Evolutionary conservation across 2,113 vertebrate genomes (phyloP).

Genomic region (Saccopteryx leptura): DNA sequence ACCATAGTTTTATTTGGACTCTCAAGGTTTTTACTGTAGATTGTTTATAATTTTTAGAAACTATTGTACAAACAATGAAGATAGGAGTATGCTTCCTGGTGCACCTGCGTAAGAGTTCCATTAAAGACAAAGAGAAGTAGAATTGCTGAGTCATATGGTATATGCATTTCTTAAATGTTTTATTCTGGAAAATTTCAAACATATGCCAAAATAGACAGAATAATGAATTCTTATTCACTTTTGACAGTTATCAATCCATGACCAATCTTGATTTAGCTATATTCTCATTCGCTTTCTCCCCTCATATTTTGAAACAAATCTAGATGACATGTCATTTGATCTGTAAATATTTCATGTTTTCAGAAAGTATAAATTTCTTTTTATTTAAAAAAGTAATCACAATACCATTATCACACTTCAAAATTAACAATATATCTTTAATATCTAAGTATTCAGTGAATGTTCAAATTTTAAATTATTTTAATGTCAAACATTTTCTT

Average conservation of each 20-base stretch:
- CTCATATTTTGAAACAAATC: constrained; percentile 45
- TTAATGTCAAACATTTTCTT: constrained; percentile 43
- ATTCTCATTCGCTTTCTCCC: background rate
- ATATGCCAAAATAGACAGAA: background rate
- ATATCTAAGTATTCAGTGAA: background rate
- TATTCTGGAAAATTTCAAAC: background rate
- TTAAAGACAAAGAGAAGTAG: constrained; percentile 3
- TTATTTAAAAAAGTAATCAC: constrained; percentile 1
- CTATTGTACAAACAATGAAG: background rate
- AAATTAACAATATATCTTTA: constrained; percentile 40
- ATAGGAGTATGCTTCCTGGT: background rate
- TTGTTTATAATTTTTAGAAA: constrained; percentile 44
- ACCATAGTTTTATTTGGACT: background rate
- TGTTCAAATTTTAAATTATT: constrained; percentile 22
- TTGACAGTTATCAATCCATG: background rate
- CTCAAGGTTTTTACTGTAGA: background rate
- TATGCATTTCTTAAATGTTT: background rate
- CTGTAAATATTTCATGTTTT: constrained; percentile 32
- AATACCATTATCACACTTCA: background rate
- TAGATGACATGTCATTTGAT: background rate
- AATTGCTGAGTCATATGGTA: constrained; percentile 48
- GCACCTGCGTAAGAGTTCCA: background rate
- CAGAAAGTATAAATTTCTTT: background rate
- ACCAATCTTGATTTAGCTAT: constrained; percentile 27
- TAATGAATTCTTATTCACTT: background rate